These are phyloP conservation scores for Synergus laeviventris DNA, from an alignment of 2,888 invertebrate species.

Conservation along the genomic window DNA sequence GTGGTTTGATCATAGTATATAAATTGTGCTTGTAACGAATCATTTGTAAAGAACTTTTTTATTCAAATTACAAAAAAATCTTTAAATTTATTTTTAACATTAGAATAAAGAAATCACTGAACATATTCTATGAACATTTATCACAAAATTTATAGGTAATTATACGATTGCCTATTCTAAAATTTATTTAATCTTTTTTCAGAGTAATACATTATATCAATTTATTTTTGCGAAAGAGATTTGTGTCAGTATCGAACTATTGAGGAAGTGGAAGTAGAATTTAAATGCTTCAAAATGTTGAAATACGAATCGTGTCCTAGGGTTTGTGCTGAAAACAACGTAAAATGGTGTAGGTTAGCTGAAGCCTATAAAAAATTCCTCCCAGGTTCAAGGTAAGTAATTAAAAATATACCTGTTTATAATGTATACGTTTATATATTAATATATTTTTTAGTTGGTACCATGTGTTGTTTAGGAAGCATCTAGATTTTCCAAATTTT, in stretches of 20 bases:
- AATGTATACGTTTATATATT: not conserved
- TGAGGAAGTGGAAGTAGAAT: slow-evolving; percentile 19
- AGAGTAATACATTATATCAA: not conserved
- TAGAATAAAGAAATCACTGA: not conserved
- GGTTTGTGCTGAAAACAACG: not conserved
- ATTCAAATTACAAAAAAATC: too few species aligned
- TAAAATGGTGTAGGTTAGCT: slow-evolving; percentile 24
- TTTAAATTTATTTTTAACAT: too few species aligned
- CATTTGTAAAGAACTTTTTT: too few species aligned
- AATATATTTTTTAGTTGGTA: too few species aligned
- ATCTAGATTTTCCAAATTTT: too few species aligned
- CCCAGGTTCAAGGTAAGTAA: slow-evolving; percentile 18
- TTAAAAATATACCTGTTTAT: not conserved
- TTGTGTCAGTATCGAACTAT: slow-evolving; percentile 10
- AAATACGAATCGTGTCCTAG: slow-evolving; percentile 31
- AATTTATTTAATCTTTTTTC: slow-evolving; percentile 8
- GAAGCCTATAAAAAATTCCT: not conserved
- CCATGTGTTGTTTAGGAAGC: too few species aligned
- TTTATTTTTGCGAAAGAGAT: not conserved
- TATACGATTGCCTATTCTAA: not conserved
- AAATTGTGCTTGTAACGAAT: too few species aligned
- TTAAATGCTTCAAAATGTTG: slow-evolving; percentile 35
- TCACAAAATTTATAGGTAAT: not conserved
- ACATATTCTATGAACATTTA: not conserved
- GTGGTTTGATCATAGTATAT: not conserved